phyloP scores from a whole-genome alignment of 2,888 invertebrate species.

The Himalopsyche tibetana region DNA sequence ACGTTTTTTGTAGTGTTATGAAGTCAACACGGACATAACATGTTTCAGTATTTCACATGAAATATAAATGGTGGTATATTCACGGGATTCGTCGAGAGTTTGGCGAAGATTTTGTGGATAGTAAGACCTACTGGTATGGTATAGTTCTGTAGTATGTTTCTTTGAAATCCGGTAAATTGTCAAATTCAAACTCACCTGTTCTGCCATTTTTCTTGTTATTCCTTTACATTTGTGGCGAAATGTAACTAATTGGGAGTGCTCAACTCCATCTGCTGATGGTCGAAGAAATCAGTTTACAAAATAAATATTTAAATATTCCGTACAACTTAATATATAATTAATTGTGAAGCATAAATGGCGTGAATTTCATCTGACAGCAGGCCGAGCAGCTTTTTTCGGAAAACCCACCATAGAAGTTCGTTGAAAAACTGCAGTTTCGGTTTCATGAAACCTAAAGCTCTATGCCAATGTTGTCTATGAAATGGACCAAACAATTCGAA shows the following conservation, averaged over 20 bases:
- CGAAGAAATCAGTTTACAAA: conserved; percentile 5
- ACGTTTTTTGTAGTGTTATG: conserved; percentile 7
- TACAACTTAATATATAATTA: neutral
- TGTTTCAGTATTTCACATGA: conserved; percentile 9
- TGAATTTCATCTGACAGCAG: conserved; percentile 31
- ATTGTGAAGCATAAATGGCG: conserved; percentile 5
- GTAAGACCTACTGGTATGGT: neutral
- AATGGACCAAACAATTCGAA: neutral
- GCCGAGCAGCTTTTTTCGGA: conserved; percentile 30
- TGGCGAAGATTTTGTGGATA: neutral
- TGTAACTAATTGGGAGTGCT: conserved; percentile 31
- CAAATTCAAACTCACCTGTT: conserved; percentile 80
- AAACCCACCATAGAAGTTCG: conserved; percentile 11
- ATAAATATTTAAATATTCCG: neutral
- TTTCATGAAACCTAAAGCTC: conserved; percentile 12
- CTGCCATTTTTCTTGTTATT: conserved; percentile 83
- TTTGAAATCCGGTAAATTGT: conserved; percentile 30
- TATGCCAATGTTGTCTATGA: conserved; percentile 15
- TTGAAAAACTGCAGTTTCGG: conserved; percentile 15
- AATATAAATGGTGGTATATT: conserved; percentile 13
- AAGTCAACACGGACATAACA: conserved; percentile 22
- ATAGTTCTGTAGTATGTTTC: conserved; percentile 21
- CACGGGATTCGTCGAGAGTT: conserved; percentile 1
- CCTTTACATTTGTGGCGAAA: conserved; percentile 72
- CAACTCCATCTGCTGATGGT: conserved; percentile 26